A percentile compares a stretch with the other conserved stretches of the same genome.
phyloP scores from a whole-genome alignment of 2,797 vertebrate species.

The Oceanodroma leucorhoa region DNA sequence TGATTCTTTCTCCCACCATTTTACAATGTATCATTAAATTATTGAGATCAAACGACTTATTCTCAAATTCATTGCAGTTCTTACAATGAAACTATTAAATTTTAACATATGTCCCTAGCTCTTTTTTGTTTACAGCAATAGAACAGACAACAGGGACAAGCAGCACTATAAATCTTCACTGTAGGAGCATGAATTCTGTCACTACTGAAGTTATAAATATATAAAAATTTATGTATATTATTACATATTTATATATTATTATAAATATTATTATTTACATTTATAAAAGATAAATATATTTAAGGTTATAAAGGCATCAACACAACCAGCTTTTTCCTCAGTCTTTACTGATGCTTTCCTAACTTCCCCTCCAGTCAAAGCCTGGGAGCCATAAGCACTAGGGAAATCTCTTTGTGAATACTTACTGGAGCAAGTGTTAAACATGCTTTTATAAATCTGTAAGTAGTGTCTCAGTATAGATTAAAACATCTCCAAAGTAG shows the following conservation, averaged over 20 bases:
- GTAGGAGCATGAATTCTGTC: not conserved
- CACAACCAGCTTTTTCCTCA: not conserved
- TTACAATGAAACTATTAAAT: not conserved
- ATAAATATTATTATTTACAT: not conserved
- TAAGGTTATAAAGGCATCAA: not conserved
- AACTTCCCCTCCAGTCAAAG: not conserved
- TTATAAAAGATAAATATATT: not conserved
- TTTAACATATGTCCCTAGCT: not conserved
- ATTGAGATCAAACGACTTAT: not conserved
- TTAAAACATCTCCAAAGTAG: not conserved
- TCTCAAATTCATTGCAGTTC: not conserved
- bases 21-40: not conserved
- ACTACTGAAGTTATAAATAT: not conserved
- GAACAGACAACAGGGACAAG: not conserved
- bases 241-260: not conserved
- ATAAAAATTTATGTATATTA: not conserved
- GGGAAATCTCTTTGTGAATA: not conserved
- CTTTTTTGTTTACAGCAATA: not conserved
- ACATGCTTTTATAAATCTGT: not conserved
- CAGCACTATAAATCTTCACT: not conserved
- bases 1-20: not conserved
- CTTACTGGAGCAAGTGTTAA: not conserved
- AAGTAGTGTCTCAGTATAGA: not conserved
- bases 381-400: not conserved
- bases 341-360: not conserved